These are phyloP conservation scores for Phymastichus coffea DNA, from an alignment of 1,140 invertebrate genomes.

Conservation along the genomic window DNA sequence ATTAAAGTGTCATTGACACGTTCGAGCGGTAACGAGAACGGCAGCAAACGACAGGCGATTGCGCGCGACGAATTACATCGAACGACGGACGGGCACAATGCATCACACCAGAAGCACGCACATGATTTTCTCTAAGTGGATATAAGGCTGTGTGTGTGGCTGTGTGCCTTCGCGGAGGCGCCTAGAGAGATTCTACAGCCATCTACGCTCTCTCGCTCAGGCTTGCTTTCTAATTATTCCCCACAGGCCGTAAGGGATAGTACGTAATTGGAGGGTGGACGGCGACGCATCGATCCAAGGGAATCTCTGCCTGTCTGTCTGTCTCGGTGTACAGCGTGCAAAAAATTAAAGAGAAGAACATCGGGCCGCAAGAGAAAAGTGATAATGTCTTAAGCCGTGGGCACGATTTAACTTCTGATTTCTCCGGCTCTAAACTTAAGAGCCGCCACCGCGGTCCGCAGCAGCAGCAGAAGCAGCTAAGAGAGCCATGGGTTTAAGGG, in stretches of 20 bases:
- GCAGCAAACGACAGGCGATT: no score
- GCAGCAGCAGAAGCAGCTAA: slow-evolving; percentile 9
- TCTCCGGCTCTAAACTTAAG: slow-evolving; percentile 30
- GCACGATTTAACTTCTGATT: slow-evolving; percentile 56
- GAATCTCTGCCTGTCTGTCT: no score
- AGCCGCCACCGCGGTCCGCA: slow-evolving; percentile 4
- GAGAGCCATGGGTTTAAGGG: slow-evolving; percentile 50
- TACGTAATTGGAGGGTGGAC: slow-evolving; percentile 53
- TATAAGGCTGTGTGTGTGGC: no score
- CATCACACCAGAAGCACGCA: no score
- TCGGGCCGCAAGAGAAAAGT: slow-evolving; percentile 48
- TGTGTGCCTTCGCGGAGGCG: background rate
- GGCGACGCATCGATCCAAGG: slow-evolving; percentile 49
- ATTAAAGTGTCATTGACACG: no score
- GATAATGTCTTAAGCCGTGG: slow-evolving; percentile 55
- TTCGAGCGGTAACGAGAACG: no score
- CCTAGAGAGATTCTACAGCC: slow-evolving; percentile 23
- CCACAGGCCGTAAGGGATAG: slow-evolving; percentile 50
- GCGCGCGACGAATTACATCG: no score
- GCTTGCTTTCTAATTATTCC: slow-evolving; percentile 56
- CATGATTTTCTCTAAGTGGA: no score
- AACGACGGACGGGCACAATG: no score
- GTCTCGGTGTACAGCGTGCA: background rate
- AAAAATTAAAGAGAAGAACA: slow-evolving; percentile 34
- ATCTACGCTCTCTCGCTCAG: slow-evolving; percentile 22